phyloP scores from a whole-genome alignment of 2,888 invertebrate species.

The Caenorhabditis sp. region DNA sequence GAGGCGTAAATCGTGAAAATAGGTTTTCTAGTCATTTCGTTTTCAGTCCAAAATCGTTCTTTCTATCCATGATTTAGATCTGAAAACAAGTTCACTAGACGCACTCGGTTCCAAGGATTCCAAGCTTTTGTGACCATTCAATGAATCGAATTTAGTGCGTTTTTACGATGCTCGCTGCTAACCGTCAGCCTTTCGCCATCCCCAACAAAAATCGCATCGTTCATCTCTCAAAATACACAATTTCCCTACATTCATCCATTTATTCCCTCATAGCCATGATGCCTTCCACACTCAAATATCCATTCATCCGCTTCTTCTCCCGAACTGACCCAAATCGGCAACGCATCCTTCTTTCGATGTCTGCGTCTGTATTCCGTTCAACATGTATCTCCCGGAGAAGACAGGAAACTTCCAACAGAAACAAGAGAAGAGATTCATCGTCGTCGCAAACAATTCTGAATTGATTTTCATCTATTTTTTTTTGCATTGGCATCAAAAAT shows the following conservation, averaged over 20 bases:
- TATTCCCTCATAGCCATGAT: neutral
- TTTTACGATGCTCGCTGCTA: too few species aligned
- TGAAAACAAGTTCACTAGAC: too few species aligned
- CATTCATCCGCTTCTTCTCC: neutral
- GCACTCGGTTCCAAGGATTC: too few species aligned
- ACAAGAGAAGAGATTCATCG: slow-evolving; percentile 14
- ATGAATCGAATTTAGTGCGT: too few species aligned
- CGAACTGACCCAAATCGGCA: slow-evolving; percentile 55
- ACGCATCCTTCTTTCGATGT: slow-evolving; percentile 48
- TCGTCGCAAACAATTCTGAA: slow-evolving; percentile 10
- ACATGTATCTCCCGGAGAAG: neutral
- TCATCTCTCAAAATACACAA: slow-evolving; percentile 4
- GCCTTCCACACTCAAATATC: slow-evolving; percentile 22
- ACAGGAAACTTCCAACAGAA: slow-evolving; percentile 14
- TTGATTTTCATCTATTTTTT: slow-evolving; percentile 24
- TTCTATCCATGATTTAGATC: too few species aligned
- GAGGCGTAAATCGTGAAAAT: too few species aligned
- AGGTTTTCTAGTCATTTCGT: too few species aligned
- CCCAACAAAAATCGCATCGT: too few species aligned
- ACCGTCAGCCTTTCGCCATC: too few species aligned
- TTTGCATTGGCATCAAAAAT: slow-evolving; percentile 18
- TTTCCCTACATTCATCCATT: neutral
- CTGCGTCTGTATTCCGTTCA: slow-evolving; percentile 26
- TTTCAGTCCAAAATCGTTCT: too few species aligned
- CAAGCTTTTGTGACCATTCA: too few species aligned